A percentile compares a stretch with the other conserved stretches of the same genome.
phyloP scores from a whole-genome alignment of 2,113 vertebrate genomes.

The Candoia aspera region DNA sequence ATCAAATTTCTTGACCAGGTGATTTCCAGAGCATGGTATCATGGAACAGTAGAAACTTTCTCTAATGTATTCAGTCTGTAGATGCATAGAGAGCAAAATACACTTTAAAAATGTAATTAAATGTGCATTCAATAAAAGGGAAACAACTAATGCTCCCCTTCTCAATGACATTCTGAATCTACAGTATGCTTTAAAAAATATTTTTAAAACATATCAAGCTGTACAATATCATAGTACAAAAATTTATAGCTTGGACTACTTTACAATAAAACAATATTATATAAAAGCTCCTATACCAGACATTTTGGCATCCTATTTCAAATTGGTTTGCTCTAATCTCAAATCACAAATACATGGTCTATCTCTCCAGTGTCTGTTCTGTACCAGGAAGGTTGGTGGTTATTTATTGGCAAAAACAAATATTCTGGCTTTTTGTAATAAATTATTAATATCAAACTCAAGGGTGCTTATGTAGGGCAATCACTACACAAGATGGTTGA shows the following conservation, averaged over 20 bases:
- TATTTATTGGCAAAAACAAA: background rate
- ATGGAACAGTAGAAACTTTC: background rate
- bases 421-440: background rate
- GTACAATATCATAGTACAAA: background rate
- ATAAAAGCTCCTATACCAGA: background rate
- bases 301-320: background rate
- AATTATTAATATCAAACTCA: background rate
- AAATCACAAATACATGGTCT: background rate
- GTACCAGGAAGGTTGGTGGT: background rate
- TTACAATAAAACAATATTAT: background rate
- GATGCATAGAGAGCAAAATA: background rate
- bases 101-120: background rate
- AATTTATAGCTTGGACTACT: background rate
- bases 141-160: background rate
- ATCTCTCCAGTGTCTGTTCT: background rate
- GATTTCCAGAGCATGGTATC: background rate
- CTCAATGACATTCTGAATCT: background rate
- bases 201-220: background rate
- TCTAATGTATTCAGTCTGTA: background rate
- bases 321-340: background rate
- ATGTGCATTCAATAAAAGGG: background rate
- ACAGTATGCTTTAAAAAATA: background rate
- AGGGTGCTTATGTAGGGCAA: background rate
- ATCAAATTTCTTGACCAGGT: background rate
- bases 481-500: background rate